Evolutionary conservation across 1,140 invertebrate species (phyloP).

Genomic region (Eumaeus atala): DNA sequence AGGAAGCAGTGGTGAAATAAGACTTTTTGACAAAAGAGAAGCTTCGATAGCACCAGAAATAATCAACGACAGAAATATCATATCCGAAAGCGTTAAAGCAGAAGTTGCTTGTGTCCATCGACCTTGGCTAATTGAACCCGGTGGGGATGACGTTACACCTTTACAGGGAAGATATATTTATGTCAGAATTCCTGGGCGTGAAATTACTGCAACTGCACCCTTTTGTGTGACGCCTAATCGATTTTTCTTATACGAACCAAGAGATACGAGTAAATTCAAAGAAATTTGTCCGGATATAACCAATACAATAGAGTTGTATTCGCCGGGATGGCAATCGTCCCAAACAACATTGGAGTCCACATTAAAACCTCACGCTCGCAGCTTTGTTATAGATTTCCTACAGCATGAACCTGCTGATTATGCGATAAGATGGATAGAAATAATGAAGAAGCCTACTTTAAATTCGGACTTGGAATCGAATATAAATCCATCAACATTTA

Average conservation of each 20-base stretch:
- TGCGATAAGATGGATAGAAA: slow-evolving; percentile 84
- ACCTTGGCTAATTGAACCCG: slow-evolving; percentile 86
- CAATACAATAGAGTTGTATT: slow-evolving; percentile 81
- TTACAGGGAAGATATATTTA: slow-evolving; percentile 81
- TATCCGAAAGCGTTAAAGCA: slow-evolving; percentile 68
- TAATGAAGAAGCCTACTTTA: slow-evolving; percentile 80
- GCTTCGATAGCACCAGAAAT: slow-evolving; percentile 59
- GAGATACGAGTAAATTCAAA: slow-evolving; percentile 75
- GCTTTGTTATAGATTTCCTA: slow-evolving; percentile 82
- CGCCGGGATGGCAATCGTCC: slow-evolving; percentile 81
- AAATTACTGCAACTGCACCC: slow-evolving; percentile 72
- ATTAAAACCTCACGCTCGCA: slow-evolving; percentile 77
- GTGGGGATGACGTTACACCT: slow-evolving; percentile 71
- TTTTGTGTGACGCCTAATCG: slow-evolving; percentile 82
- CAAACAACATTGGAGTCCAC: slow-evolving; percentile 66
- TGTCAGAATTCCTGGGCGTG: slow-evolving; percentile 79
- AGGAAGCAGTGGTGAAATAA: slow-evolving; percentile 82
- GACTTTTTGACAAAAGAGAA: slow-evolving; percentile 61
- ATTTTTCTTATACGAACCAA: slow-evolving; percentile 82
- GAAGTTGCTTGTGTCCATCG: slow-evolving; percentile 80
- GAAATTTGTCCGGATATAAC: slow-evolving; percentile 79
- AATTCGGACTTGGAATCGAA: slow-evolving; percentile 72
- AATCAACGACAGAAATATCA: slow-evolving; percentile 64
- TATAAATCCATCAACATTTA: slow-evolving; percentile 76
- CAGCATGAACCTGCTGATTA: slow-evolving; percentile 82